Evolutionary conservation across 2,888 invertebrate genomes (phyloP), one percentile per base, ranked within the genome.

Genomic region (Metallyticus violacea): DNA sequence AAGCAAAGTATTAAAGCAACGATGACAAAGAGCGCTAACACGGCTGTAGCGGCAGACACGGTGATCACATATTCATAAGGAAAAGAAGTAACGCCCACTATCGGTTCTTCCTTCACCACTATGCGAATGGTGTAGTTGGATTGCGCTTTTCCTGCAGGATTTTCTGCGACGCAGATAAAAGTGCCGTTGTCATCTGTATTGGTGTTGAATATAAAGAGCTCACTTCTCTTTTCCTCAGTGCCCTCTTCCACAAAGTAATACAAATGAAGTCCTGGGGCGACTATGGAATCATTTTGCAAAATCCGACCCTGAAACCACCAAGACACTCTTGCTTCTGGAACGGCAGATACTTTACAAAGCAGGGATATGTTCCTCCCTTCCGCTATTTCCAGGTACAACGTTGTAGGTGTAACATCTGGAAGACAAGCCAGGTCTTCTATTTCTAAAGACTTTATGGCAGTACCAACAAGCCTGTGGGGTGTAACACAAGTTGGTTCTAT

Each of bases 81-180:
- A 91, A 96, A 95, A 82, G 94, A 94, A 76, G 95, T 94, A 89
- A 95, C 94, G 87, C 95, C 94, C 7, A 95, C 94, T 28, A 95
- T 93, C 22, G 95, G 95, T 88, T 95, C 95, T 90, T 96, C 95
- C 90, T 95, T 96, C 90, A 96, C 93, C 88, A 96, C 93, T 82
- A 97, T 94, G 88, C 95, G 93, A 89, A 98, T 93, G 1, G 97
- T 97, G 89, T 97, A 96, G 91, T 98, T 97, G 87, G 96, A 95
- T 89, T 94, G 95, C 0, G 95, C 94, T 87, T 93, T 94, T 22
- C 98, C 98, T 0, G 97, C 98, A 25, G 95, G 94, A 91, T 98
- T 98, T 90, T 97, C 96, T 0, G 97, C 97, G 22, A 96, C 93
- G 91, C 98, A 98, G 4, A 96, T 94, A 91, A 97, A 97, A 7